Evolutionary conservation across 2,888 invertebrate genomes (phyloP), one percentile per base, ranked within the genome.

Genomic region (Pimpla rufipes): DNA sequence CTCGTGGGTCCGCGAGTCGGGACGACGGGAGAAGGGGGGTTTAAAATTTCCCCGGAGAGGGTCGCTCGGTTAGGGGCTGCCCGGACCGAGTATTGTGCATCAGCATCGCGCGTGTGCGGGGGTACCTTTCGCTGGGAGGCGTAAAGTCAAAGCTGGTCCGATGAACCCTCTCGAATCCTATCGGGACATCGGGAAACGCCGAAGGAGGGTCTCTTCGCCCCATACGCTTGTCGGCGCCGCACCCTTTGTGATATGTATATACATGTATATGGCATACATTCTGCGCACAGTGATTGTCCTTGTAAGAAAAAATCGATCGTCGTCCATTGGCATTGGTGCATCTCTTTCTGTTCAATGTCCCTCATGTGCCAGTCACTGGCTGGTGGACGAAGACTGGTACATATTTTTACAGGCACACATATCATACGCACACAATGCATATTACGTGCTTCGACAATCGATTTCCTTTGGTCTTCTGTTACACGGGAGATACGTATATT

Each of bases 41-140:
- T 86, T 86, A 86, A 86, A 87, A 88, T 88, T 88, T 87, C 88
- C 87, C 88, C 74, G 66, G 86, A 80, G 85, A 86, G 79, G 76
- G 57, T 67, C 47, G 40, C 23, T 47, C 59, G 35, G 75, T 75
- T 59, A 50, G 64, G 79, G 66, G 23, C 57, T 59, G 71, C 55
- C 57, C 23, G 74, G 37, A 70, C 35, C 21, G 67, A 37, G 55
- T 16, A 10, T 55, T 66, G 42, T 50, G 29, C 47, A 67, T 29
- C 16, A 47, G n/a, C 23, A 16, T 16, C 21, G 18, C 29, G 57
- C 18, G n/a, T 40, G 45, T 40, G 23, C n/a, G n/a, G n/a, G n/a
- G n/a, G 23, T 42, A 47, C 62, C 47, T 74, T 35, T 35, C 37
- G 35, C 35, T 18, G 16, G 10, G 67, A 77, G 76, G 16, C 67